Conservation (phyloP, 1,140 invertebrate species). For the Ridgeia piscesae region DNA sequence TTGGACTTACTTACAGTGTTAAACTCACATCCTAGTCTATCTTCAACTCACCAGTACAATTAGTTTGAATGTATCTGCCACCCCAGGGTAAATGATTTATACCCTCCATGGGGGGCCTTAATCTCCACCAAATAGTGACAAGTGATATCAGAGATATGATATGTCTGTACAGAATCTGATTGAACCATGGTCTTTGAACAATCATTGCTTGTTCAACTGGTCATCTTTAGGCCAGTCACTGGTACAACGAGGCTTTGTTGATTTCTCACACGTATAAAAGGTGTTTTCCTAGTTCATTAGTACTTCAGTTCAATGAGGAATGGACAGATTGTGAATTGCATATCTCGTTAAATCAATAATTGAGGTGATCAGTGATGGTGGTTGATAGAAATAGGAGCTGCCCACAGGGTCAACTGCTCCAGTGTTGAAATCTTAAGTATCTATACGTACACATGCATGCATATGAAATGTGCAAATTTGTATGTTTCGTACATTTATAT, state of each 20-base stretch:
- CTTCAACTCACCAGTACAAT: neutral
- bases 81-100: neutral
- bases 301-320: neutral
- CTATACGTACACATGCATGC: neutral
- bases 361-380: neutral
- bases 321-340: neutral
- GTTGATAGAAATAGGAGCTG: neutral
- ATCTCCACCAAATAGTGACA: neutral
- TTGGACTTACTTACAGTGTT: neutral
- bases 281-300: neutral
- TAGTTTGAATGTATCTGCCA: neutral
- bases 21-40: neutral
- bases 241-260: neutral
- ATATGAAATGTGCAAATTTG: no score
- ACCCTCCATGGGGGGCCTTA: neutral
- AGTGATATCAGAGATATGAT: neutral
- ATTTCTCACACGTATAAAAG: neutral
- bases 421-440: neutral
- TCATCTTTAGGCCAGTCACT: neutral
- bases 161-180: neutral
- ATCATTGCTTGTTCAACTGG: neutral
- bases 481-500: no score
- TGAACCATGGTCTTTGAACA: neutral
- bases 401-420: neutral
- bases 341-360: neutral